Percentiles rank a stretch among this genome's conserved stretches.
Evolutionary conservation across 2,888 invertebrate genomes (phyloP).

Genomic region (Trypoxylon attenuatum): DNA sequence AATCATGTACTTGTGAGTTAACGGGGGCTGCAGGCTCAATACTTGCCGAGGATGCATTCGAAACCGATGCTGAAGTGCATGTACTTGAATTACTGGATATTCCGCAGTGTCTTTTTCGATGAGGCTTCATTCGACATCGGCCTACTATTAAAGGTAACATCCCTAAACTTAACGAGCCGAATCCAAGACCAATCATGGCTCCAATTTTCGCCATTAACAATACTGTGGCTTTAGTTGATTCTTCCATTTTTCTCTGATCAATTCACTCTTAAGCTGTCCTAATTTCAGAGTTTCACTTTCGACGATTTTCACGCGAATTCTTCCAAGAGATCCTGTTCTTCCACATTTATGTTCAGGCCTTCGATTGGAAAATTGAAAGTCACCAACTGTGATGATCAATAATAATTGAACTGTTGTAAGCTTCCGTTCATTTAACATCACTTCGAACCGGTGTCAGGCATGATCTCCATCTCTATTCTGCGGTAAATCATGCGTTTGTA

Average conservation of each 20-base stretch:
- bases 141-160: conserved; percentile 77
- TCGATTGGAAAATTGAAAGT: no score
- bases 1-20: conserved; percentile 61
- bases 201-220: conserved; percentile 78
- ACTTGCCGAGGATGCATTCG: conserved; percentile 49
- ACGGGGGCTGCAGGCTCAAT: conserved; percentile 39
- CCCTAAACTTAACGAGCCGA: conserved; percentile 78
- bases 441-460: no score
- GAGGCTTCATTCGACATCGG: conserved; percentile 57
- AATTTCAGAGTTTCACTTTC: no score
- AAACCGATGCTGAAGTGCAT: conserved; percentile 59
- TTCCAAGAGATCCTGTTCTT: no score
- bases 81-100: conserved; percentile 64
- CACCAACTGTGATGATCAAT: no score
- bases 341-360: no score
- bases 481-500: no score
- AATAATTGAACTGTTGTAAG: no score
- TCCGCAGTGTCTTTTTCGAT: conserved; percentile 52
- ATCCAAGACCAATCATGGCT: conserved; percentile 78
- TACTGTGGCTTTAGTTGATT: conserved; percentile 44
- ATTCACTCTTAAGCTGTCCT: no score
- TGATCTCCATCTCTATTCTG: no score
- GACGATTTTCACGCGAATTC: no score
- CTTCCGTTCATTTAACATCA: no score
- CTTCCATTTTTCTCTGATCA: conserved; percentile 57